These are phyloP conservation scores for Eciton burchellii DNA, from an alignment of 1,140 invertebrate species.

Conservation along the genomic window DNA sequence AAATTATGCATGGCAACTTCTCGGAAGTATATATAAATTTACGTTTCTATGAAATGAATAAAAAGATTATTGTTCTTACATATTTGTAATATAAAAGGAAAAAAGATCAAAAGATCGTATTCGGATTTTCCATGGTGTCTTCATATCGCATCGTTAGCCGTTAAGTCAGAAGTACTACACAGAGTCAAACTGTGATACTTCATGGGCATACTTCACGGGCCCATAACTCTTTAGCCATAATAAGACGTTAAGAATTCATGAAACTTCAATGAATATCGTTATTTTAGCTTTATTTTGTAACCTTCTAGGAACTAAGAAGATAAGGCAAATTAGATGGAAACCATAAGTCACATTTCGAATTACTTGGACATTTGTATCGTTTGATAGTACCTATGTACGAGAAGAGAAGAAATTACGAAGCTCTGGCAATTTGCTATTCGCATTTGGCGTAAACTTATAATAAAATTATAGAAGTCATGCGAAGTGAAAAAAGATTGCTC, in stretches of 20 bases:
- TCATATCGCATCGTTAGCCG: no score
- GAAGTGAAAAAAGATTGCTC: conserved; percentile 93
- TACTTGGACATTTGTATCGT: conserved; percentile 95
- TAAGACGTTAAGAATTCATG: no score
- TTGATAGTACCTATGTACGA: conserved; percentile 97
- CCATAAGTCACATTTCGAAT: conserved; percentile 95
- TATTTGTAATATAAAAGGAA: no score
- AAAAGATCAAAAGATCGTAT: conserved; percentile 94
- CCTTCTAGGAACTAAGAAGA: conserved; percentile 93
- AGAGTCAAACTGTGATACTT: no score
- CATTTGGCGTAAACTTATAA: conserved; percentile 94
- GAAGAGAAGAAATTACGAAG: conserved; percentile 92
- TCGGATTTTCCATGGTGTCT: no score
- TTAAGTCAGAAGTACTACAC: no score
- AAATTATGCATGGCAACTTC: conserved; percentile 93
- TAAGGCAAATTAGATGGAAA: conserved; percentile 95
- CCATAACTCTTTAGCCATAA: no score
- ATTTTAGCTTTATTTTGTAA: no score
- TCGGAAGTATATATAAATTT: conserved; percentile 87
- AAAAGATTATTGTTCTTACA: conserved; percentile 11
- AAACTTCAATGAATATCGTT: no score
- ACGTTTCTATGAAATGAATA: no score
- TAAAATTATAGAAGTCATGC: conserved; percentile 94
- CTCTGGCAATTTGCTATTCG: conserved; percentile 91
- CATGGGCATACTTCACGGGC: no score